Percentiles rank a stretch among this genome's conserved stretches.
These are phyloP conservation scores for Caranx ignobilis DNA, from an alignment of 2,113 vertebrate genomes.

Conservation along the genomic window DNA sequence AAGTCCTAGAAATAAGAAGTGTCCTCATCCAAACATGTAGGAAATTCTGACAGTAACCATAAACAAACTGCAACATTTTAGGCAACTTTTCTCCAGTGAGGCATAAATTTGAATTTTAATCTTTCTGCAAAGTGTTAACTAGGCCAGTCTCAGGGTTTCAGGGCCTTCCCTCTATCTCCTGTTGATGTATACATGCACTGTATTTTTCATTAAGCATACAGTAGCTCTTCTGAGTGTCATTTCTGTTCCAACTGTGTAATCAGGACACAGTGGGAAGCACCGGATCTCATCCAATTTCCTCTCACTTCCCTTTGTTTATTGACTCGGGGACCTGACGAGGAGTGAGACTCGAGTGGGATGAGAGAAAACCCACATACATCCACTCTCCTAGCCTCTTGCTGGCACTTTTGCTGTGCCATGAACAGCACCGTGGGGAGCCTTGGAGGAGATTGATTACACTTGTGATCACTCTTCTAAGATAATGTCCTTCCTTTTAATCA, in stretches of 20 bases:
- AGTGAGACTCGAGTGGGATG: slow-evolving; percentile 52
- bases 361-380: slow-evolving; percentile 50
- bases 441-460: slow-evolving; percentile 80
- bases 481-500: slow-evolving; percentile 80
- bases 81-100: too few species aligned
- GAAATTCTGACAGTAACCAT: too few species aligned
- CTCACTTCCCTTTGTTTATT: slow-evolving; percentile 65
- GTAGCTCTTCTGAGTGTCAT: slow-evolving; percentile 39
- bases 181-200: slow-evolving; percentile 12
- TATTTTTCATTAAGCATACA: slow-evolving; percentile 35
- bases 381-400: slow-evolving; percentile 51
- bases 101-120: too few species aligned
- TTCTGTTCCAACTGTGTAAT: slow-evolving; percentile 68
- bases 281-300: slow-evolving; percentile 69
- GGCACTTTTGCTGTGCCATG: slow-evolving; percentile 46
- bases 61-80: too few species aligned
- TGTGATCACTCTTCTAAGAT: slow-evolving; percentile 76
- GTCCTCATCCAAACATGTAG: too few species aligned
- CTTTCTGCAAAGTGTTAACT: background rate
- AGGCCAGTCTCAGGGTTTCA: background rate
- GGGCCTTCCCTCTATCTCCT: background rate
- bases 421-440: slow-evolving; percentile 57
- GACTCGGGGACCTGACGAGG: slow-evolving; percentile 55
- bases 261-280: slow-evolving; percentile 60
- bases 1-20: too few species aligned